These are phyloP conservation scores for Pristionchus maxplancki DNA, from an alignment of 2,888 invertebrate genomes.

Conservation along the genomic window DNA sequence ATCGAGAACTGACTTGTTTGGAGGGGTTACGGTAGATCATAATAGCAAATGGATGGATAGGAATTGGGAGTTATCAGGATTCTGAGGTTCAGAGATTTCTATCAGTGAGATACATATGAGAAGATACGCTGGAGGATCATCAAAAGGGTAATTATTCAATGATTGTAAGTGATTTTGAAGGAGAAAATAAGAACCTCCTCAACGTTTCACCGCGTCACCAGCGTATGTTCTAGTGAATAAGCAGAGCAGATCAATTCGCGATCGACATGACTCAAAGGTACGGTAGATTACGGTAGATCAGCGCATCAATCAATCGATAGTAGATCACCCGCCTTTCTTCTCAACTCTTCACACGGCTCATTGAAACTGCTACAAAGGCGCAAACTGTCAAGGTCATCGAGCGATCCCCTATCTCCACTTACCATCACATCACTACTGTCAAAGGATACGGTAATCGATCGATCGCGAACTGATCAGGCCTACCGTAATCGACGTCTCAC, in stretches of 20 bases:
- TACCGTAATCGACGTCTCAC: too few species aligned
- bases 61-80: too few species aligned
- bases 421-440: background rate
- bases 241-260: background rate
- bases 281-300: background rate
- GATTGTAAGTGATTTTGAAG: too few species aligned
- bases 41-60: too few species aligned
- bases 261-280: background rate
- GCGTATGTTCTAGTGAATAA: background rate
- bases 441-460: background rate
- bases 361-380: background rate
- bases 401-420: slow-evolving; percentile 9
- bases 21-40: background rate
- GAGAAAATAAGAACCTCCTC: too few species aligned
- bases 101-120: too few species aligned
- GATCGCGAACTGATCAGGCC: background rate
- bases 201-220: too few species aligned
- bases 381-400: background rate
- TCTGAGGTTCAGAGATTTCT: too few species aligned
- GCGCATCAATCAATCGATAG: slow-evolving; percentile 8
- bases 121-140: too few species aligned
- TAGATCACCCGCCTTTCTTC: background rate
- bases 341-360: background rate
- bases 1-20: background rate
- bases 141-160: too few species aligned